Conservation (phyloP, 2,888 invertebrate genomes). For the Drosophila rellima region DNA sequence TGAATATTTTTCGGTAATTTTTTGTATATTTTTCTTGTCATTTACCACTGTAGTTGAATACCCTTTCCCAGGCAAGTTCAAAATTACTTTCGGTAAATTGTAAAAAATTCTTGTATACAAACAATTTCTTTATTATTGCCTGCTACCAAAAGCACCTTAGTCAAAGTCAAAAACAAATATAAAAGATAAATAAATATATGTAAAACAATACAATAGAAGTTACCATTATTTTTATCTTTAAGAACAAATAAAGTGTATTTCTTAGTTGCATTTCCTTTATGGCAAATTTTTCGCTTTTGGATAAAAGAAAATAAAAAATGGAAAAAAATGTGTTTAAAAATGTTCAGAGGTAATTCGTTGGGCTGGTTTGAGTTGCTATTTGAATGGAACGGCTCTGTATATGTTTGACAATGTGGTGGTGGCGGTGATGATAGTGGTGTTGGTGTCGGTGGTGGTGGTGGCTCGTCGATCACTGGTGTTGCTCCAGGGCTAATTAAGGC, state of each 20-base stretch:
- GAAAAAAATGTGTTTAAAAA: slow-evolving; percentile 40
- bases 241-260: slow-evolving; percentile 17
- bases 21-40: slow-evolving; percentile 1
- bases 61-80: not conserved
- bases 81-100: not conserved
- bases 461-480: slow-evolving; percentile 41
- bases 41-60: not conserved
- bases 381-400: slow-evolving; percentile 9
- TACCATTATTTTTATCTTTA: too few relatives aligned
- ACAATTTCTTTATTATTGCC: too few relatives aligned
- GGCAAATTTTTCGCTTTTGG: not conserved
- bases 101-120: too few relatives aligned
- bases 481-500: slow-evolving; percentile 62
- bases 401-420: slow-evolving; percentile 11
- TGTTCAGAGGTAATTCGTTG: slow-evolving; percentile 41
- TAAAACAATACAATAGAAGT: too few relatives aligned
- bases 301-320: slow-evolving; percentile 16
- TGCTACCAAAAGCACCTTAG: too few relatives aligned
- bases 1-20: slow-evolving; percentile 71
- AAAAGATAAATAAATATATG: too few relatives aligned
- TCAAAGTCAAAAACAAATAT: too few relatives aligned
- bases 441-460: slow-evolving; percentile 26
- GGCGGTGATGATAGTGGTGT: slow-evolving; percentile 1
- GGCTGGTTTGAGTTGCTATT: slow-evolving; percentile 20
- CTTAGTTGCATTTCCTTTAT: not conserved